Evolutionary conservation across 2,113 vertebrate genomes (phyloP).

Genomic region (Micromys minutus): DNA sequence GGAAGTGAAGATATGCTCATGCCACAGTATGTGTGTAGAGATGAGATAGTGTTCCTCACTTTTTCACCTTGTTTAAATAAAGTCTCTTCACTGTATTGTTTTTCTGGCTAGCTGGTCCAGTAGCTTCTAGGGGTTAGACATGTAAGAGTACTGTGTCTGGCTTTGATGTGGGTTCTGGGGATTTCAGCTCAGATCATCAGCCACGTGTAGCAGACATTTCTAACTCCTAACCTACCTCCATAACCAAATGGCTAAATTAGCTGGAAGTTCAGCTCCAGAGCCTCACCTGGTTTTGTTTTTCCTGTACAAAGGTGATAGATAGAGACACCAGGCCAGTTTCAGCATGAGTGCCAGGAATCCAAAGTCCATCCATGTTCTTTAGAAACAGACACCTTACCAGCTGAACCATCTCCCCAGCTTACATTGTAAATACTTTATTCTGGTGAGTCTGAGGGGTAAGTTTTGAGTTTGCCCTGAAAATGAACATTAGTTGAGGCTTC

Average conservation of each 20-base stretch:
- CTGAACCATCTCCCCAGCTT: not conserved
- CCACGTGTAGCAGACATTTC: not conserved
- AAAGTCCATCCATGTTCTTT: not conserved
- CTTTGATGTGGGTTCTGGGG: not conserved
- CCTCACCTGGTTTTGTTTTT: not conserved
- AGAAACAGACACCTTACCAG: not conserved
- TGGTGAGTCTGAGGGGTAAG: not conserved
- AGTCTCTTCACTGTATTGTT: too few species aligned
- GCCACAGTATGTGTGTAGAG: not conserved
- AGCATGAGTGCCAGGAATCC: not conserved
- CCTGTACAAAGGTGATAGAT: not conserved
- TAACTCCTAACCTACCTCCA: not conserved
- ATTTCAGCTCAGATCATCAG: not conserved
- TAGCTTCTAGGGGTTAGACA: not conserved
- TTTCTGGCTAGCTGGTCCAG: not conserved
- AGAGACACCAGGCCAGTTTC: not conserved
- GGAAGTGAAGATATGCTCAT: not conserved
- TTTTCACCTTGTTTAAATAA: not conserved
- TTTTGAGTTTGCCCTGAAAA: slow-evolving; percentile 22
- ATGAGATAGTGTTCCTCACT: not conserved
- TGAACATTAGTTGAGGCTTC: not conserved
- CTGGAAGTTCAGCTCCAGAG: not conserved
- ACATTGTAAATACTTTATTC: not conserved
- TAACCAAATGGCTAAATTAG: not conserved
- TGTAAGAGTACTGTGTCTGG: not conserved